These are phyloP conservation scores for Orientallactaga bullata DNA, from an alignment of 2,113 vertebrate genomes.

Conservation along the genomic window DNA sequence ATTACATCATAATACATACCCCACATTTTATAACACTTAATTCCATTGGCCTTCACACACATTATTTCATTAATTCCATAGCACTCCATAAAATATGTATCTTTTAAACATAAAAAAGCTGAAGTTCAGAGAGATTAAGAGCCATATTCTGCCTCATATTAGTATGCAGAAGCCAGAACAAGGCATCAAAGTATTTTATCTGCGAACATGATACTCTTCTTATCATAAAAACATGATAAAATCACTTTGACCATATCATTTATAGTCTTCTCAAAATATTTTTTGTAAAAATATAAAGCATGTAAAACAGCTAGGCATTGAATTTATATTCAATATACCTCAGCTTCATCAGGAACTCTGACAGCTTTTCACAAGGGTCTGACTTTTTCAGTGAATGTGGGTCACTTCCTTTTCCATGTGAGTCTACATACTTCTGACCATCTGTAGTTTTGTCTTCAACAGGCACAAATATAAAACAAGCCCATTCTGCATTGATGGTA, in stretches of 20 bases:
- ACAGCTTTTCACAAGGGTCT: not conserved
- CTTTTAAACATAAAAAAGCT: conserved; percentile 4
- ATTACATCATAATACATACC: not conserved
- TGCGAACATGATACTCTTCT: not conserved
- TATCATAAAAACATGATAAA: not conserved
- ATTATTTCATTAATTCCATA: conserved; percentile 20
- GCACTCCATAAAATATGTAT: not conserved
- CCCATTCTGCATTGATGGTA: not conserved
- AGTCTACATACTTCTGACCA: not conserved
- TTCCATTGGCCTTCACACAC: not conserved
- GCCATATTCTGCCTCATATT: not conserved
- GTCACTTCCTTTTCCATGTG: not conserved
- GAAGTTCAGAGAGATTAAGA: not conserved
- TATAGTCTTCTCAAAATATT: not conserved
- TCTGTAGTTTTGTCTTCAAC: not conserved
- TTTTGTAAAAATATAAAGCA: conserved; percentile 8
- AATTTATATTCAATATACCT: not conserved
- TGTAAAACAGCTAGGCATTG: not conserved
- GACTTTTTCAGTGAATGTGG: not conserved
- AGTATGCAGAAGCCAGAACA: not conserved
- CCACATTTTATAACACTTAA: not conserved
- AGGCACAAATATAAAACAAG: conserved; percentile 7
- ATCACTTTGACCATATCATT: not conserved
- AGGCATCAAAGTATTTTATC: not conserved
- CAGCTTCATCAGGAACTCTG: not conserved